These are phyloP conservation scores for Chelonia mydas DNA, from an alignment of 2,797 vertebrate genomes.

Conservation along the genomic window DNA sequence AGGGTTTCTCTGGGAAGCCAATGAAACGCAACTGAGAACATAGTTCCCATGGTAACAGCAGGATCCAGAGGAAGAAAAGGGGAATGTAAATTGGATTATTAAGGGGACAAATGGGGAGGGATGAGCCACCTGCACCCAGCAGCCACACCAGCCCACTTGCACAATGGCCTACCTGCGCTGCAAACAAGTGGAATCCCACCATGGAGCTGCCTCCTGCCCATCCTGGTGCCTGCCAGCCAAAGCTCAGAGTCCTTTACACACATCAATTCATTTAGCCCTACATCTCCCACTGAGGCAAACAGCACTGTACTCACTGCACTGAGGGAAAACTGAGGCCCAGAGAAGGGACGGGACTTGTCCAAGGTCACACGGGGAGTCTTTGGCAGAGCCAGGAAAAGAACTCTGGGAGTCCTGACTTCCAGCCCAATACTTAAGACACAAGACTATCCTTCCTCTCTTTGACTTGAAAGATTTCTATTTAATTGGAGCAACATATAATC, in stretches of 20 bases:
- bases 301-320: neutral
- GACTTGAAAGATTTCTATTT: neutral
- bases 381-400: neutral
- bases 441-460: neutral
- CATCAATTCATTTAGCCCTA: neutral
- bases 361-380: neutral
- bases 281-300: neutral
- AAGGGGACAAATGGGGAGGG: constrained; percentile 61
- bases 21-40: constrained; percentile 86
- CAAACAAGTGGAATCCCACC: accelerated
- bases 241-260: neutral
- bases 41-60: constrained; percentile 95
- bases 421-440: neutral
- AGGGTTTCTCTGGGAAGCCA: constrained; percentile 68
- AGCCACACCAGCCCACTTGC: neutral
- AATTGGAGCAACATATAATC: neutral
- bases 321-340: neutral
- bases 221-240: neutral
- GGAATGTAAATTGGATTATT: constrained; percentile 91
- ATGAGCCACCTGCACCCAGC: neutral
- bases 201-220: neutral
- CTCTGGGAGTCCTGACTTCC: neutral
- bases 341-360: accelerated
- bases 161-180: neutral
- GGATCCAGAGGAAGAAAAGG: constrained; percentile 88